Percentiles rank a stretch among this genome's conserved stretches.
Evolutionary conservation across 2,797 vertebrate species (phyloP).

Genomic region (Odontamblyopus lacepedii): DNA sequence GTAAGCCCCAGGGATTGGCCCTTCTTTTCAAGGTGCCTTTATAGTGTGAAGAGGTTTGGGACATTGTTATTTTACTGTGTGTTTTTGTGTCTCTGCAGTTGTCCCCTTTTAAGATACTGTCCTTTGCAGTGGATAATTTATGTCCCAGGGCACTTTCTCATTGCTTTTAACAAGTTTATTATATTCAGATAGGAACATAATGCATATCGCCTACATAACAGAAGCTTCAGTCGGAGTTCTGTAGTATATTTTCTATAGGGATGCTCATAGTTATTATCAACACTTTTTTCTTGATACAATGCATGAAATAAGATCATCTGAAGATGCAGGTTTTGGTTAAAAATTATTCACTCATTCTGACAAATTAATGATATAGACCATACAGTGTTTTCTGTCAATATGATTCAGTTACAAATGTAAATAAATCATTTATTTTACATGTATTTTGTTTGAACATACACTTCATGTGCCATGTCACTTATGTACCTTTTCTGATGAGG

Average conservation of each 20-base stretch:
- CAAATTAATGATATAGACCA: neutral
- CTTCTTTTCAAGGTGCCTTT: slow-evolving; percentile 85
- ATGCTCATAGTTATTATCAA: neutral
- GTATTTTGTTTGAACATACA: no score
- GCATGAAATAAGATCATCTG: neutral
- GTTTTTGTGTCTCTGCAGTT: slow-evolving; percentile 47
- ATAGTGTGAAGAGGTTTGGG: slow-evolving; percentile 67
- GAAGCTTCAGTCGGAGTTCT: neutral
- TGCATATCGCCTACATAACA: neutral
- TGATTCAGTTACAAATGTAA: no score
- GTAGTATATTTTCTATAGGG: neutral
- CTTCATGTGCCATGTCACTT: neutral
- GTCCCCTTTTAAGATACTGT: slow-evolving; percentile 33
- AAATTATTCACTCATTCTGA: neutral
- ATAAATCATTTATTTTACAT: no score
- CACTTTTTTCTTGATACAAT: neutral
- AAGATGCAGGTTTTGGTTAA: neutral
- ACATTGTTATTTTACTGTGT: slow-evolving; percentile 59
- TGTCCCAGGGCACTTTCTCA: slow-evolving; percentile 16
- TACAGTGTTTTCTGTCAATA: no score
- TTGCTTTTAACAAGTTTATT: slow-evolving; percentile 4
- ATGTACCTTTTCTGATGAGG: neutral
- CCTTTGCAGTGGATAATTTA: slow-evolving; percentile 34
- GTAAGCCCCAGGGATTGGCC: slow-evolving; percentile 74
- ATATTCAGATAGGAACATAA: slow-evolving; percentile 10